phyloP scores from a whole-genome alignment of 1,140 invertebrate species.

The Pseudomyrmex dendroicus region DNA sequence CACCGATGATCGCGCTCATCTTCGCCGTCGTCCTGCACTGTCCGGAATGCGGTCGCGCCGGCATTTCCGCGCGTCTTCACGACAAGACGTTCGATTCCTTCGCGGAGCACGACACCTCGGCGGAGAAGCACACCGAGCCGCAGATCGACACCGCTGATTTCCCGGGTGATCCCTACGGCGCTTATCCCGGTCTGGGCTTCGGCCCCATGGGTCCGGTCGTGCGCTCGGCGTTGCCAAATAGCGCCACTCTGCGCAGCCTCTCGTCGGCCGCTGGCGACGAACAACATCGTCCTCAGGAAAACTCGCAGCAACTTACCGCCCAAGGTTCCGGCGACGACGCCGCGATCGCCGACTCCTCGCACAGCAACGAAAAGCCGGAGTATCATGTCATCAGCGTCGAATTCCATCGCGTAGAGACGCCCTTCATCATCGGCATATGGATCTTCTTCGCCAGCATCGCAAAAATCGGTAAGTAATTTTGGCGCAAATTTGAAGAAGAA shows the following conservation, averaged over 20 bases:
- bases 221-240: conserved; percentile 64
- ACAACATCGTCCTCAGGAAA: conserved; percentile 22
- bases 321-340: conserved; percentile 65
- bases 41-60: conserved; percentile 29
- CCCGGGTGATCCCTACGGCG: conserved; percentile 67
- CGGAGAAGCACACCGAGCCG: conserved; percentile 53
- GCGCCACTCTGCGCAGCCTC: conserved; percentile 75
- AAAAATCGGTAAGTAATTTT: conserved; percentile 92
- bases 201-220: conserved; percentile 81
- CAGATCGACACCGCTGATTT: conserved; percentile 72
- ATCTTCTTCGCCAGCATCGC: conserved; percentile 97
- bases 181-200: conserved; percentile 80
- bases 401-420: conserved; percentile 94
- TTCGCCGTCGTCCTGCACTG: conserved; percentile 34
- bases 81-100: conserved; percentile 31
- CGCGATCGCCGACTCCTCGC: conserved; percentile 27
- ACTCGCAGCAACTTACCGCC: conserved; percentile 48
- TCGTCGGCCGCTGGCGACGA: conserved; percentile 56
- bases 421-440: conserved; percentile 97
- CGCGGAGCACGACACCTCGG: conserved; percentile 32
- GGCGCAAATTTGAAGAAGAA: background rate
- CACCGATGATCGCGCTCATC: conserved; percentile 50
- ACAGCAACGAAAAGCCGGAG: conserved; percentile 65
- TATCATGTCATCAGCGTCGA: conserved; percentile 93
- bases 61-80: conserved; percentile 32